Base-by-base conservation (phyloP, 2,888 invertebrate species). In the Ditylenchus weischeri region DNA sequence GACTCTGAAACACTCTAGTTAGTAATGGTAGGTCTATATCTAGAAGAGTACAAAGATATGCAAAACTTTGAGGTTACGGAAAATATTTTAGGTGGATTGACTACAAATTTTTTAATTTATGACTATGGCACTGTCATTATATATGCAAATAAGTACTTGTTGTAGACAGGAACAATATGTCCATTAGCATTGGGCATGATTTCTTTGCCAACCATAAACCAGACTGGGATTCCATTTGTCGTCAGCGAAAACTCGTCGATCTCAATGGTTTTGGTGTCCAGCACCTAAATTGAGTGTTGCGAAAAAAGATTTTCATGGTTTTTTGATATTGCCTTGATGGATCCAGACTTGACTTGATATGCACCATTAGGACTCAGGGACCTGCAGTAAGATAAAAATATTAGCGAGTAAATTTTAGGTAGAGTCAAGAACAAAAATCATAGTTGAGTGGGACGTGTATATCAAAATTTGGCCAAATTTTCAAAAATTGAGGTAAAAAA, bases 181-280 rank as follows among this genome's bases (percentile, higher is more conserved):
- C 83, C 83, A 43, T 70, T 72, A 5, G 72, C 49, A 61, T 78
- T 78, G 1, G 83, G 83, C 18, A 83, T 65, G 18, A 83, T 71
- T 38, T 79, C 80, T 60, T 76, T 78, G 47, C 83, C 83, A 21
- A 79, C 76, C 81, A 83, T 78, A 50, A 83, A 81, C 83, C 83
- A 83, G 8, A 78, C 72, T 0, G 81, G 76, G 19, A 77, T 71
- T n/a, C 79, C 82, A 23, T 78, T 74, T 6, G 78, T 74, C 60
- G 73, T 68, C 57, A 83, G 73, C 0, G 72, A 70, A 60, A 83
- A 80, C 38, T 82, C 75, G 13, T 69, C 66, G 50, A 83, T 73
- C 69, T 73, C 67, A 23, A 83, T 81, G 13, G 83, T 83, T 62
- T 83, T 83, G 43, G 75, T 76, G 72, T 83, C 79, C 29, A 77